Evolutionary conservation across 2,797 vertebrate species (phyloP).

Genomic region (Tangara arthus): DNA sequence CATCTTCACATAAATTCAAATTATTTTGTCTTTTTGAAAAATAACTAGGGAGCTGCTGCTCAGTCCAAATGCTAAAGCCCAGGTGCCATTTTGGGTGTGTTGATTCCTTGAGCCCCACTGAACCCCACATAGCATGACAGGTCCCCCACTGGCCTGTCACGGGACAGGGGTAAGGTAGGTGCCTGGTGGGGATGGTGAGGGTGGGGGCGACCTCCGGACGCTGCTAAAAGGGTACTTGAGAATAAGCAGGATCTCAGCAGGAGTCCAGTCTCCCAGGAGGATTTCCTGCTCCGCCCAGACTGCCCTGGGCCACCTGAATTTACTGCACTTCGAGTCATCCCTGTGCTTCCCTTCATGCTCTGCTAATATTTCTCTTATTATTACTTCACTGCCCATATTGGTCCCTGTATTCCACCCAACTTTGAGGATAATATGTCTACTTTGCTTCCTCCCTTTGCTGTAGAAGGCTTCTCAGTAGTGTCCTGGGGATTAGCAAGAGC

Average conservation of each 20-base stretch:
- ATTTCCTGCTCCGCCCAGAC: not conserved
- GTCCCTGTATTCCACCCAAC: not conserved
- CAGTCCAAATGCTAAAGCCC: not conserved
- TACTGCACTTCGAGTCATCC: not conserved
- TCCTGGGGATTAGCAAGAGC: not conserved
- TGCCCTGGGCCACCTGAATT: not conserved
- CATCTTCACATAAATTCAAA: not conserved
- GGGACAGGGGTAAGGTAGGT: not conserved
- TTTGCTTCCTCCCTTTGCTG: not conserved
- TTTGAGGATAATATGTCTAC: not conserved
- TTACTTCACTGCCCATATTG: not conserved
- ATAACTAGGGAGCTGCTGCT: not conserved
- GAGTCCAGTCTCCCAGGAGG: not conserved
- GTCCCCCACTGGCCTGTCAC: rapidly evolving
- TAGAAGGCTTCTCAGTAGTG: not conserved
- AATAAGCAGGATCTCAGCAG: not conserved
- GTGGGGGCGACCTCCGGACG: rapidly evolving
- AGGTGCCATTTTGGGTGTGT: rapidly evolving
- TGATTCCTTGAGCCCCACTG: not conserved
- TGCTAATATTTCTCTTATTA: not conserved
- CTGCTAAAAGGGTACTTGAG: not conserved
- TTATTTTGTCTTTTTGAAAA: not conserved
- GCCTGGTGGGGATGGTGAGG: rapidly evolving
- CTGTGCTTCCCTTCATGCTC: not conserved
- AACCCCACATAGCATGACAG: rapidly evolving